Conservation (phyloP, 1,140 invertebrate genomes). For the Camponotus vicinus region DNA sequence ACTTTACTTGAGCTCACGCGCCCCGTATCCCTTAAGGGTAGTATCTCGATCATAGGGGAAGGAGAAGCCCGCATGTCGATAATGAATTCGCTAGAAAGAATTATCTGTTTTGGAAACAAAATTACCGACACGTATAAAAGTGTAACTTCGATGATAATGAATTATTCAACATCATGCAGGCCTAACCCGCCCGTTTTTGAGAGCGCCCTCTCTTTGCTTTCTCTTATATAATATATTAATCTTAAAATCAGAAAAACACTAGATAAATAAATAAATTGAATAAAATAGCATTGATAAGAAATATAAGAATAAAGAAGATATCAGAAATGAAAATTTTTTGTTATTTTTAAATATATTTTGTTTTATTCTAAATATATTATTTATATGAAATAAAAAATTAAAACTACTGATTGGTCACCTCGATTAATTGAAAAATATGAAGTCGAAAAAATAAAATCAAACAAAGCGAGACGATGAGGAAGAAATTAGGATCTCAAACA, state of each 20-base stretch:
- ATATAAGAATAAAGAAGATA: background rate
- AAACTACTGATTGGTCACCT: background rate
- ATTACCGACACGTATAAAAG: conserved; percentile 60
- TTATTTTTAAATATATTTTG: background rate
- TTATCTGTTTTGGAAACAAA: conserved; percentile 76
- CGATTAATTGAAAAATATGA: background rate
- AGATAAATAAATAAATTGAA: background rate
- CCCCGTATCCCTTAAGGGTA: conserved; percentile 25
- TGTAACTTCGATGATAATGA: conserved; percentile 56
- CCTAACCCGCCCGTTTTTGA: background rate
- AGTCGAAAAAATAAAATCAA: background rate
- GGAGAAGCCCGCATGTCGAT: conserved; percentile 59
- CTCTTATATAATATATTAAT: background rate
- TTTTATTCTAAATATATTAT: background rate
- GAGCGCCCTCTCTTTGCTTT: background rate
- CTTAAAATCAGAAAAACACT: background rate
- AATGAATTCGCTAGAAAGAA: conserved; percentile 39
- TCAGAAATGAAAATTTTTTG: conserved; percentile 3
- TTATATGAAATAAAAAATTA: background rate
- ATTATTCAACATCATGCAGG: conserved; percentile 62
- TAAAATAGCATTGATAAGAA: background rate
- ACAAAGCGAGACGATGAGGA: background rate
- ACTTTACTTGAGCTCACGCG: conserved; percentile 66
- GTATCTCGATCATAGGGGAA: background rate
- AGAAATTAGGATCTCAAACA: background rate